phyloP scores from a whole-genome alignment of 2,888 invertebrate genomes.

The Cataglyphis albicans region DNA sequence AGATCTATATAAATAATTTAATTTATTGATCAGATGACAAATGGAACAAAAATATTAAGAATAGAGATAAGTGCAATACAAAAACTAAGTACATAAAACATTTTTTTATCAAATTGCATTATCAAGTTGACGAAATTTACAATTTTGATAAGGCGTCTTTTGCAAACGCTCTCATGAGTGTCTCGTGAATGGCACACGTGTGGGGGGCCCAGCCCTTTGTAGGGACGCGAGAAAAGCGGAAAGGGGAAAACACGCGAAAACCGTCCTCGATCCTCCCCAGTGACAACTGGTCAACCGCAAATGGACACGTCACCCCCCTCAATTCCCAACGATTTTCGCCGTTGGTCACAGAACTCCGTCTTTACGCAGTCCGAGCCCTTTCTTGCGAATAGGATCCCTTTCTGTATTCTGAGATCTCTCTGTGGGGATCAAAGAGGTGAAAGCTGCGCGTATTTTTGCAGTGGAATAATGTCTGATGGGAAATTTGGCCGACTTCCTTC shows the following conservation, averaged over 20 bases:
- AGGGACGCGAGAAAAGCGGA: conserved; percentile 60
- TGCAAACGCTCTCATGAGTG: conserved; percentile 17
- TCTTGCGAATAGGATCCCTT: conserved; percentile 76
- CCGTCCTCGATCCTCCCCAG: conserved; percentile 62
- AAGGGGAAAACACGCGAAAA: conserved; percentile 55
- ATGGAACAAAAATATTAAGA: neutral
- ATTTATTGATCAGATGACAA: neutral
- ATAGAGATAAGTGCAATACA: neutral
- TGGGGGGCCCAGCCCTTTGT: conserved; percentile 37
- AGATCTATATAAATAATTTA: neutral
- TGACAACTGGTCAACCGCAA: conserved; percentile 85
- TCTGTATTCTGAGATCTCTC: conserved; percentile 78
- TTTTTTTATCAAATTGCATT: neutral
- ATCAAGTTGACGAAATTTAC: conserved; percentile 17
- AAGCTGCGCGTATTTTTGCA: conserved; percentile 77
- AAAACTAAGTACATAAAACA: neutral
- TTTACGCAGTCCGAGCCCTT: conserved; percentile 73
- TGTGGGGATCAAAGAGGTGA: conserved; percentile 81
- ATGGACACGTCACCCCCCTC: conserved; percentile 85
- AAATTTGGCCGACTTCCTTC: conserved; percentile 62
- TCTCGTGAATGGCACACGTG: conserved; percentile 20
- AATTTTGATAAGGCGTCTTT: conserved; percentile 35
- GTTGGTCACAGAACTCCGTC: conserved; percentile 67
- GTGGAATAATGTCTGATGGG: conserved; percentile 63
- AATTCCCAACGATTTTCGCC: conserved; percentile 81